Percentiles rank a stretch among this genome's conserved stretches.
Conservation (phyloP, 2,113 vertebrate genomes). For the Heterochromis multidens region DNA sequence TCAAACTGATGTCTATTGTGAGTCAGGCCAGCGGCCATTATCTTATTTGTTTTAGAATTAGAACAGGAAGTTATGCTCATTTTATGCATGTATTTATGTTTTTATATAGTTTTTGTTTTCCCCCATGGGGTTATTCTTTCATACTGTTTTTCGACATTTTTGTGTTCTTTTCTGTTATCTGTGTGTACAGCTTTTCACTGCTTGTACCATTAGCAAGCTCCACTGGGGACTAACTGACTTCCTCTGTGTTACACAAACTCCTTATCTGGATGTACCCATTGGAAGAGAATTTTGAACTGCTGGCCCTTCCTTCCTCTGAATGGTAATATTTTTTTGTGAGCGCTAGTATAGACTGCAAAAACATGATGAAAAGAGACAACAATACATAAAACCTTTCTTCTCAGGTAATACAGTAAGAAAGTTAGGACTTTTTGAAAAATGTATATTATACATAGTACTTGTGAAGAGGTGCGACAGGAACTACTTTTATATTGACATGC, state of each 20-base stretch:
- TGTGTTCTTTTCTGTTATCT: conserved; percentile 7
- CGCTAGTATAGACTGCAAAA: conserved; percentile 1
- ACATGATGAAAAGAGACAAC: not conserved
- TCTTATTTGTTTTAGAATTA: not conserved
- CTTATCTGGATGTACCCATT: conserved; percentile 10
- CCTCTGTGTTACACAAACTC: conserved; percentile 20
- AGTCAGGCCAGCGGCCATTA: not conserved
- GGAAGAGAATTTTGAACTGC: conserved; percentile 5
- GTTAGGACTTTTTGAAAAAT: not conserved
- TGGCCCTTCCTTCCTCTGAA: not conserved
- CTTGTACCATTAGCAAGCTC: not conserved
- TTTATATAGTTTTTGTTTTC: not conserved
- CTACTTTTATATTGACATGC: not conserved
- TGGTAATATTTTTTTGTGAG: conserved; percentile 13
- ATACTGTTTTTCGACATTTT: not conserved
- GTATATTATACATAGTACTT: not conserved
- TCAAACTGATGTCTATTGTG: not conserved
- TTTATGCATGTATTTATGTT: not conserved
- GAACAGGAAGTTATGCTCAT: not conserved
- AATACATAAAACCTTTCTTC: not conserved
- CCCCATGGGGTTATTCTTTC: not conserved
- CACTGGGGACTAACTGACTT: not conserved
- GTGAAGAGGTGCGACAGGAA: not conserved
- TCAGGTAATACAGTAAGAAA: not conserved
- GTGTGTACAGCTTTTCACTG: conserved; percentile 2